phyloP scores from a whole-genome alignment of 30 jellyfish, hydroid and myxozoan genomes.

The Cassiopea andromeda region DNA sequence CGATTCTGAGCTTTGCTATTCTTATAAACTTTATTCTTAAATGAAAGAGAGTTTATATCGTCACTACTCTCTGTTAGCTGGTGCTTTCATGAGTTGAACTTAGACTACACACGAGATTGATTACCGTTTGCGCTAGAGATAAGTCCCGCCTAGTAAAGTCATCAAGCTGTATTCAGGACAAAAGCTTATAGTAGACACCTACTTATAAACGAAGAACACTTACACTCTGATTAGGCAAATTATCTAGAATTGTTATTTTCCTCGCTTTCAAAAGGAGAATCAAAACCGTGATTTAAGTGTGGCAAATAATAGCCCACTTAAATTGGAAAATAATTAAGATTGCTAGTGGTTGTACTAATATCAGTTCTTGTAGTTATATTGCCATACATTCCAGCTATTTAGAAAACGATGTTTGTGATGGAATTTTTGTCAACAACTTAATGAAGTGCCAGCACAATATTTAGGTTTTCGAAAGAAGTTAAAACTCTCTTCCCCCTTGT shows the following conservation, averaged over 20 bases:
- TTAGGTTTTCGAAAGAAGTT: no score
- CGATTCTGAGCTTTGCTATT: no score
- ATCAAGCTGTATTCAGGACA: background rate
- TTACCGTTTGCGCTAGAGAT: no score
- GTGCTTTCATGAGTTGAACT: no score
- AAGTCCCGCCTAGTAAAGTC: background rate
- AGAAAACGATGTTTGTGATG: background rate
- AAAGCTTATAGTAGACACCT: background rate
- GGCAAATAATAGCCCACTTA: background rate
- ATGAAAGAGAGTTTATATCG: no score
- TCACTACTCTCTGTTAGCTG: no score
- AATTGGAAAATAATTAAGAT: background rate
- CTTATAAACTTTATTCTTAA: no score
- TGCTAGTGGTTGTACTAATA: background rate
- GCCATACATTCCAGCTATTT: background rate
- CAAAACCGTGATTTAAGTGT: no score
- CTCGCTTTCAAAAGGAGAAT: background rate
- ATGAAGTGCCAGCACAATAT: background rate
- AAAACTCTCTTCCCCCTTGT: background rate
- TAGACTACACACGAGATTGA: no score
- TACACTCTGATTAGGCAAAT: background rate
- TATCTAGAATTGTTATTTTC: background rate
- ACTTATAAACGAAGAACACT: background rate
- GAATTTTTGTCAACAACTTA: background rate
- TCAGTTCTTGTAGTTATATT: no score